Percentiles rank a stretch among this genome's conserved stretches.
phyloP scores from a whole-genome alignment of 1,140 invertebrate species.

The Drosophila cardini region DNA sequence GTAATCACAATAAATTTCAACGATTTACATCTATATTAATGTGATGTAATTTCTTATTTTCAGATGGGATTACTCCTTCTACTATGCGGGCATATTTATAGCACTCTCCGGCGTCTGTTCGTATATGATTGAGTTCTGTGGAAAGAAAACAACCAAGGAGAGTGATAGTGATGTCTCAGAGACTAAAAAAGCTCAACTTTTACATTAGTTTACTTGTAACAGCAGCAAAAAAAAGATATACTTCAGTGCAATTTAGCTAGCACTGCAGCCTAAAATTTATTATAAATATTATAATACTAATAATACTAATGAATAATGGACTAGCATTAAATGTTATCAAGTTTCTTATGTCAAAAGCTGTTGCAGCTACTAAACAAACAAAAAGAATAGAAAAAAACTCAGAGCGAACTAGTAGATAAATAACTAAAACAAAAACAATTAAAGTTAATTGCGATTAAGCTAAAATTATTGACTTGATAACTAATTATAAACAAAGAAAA shows the following conservation, averaged over 20 bases:
- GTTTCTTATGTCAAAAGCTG: conserved; percentile 78
- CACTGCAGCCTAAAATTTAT: conserved; percentile 40
- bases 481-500: conserved; percentile 38
- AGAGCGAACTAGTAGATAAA: conserved; percentile 70
- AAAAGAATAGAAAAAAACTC: conserved; percentile 38
- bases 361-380: conserved; percentile 56
- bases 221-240: conserved; percentile 16
- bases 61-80: conserved; percentile 88
- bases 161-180: conserved; percentile 83
- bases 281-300: conserved; percentile 9
- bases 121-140: conserved; percentile 79
- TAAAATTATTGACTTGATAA: conserved; percentile 50
- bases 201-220: conserved; percentile 70
- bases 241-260: conserved; percentile 49
- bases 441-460: conserved; percentile 42
- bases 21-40: background rate
- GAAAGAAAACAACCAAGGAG: conserved; percentile 72
- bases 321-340: conserved; percentile 77
- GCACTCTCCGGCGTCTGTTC: conserved; percentile 91
- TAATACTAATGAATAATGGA: conserved; percentile 37
- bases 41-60: background rate
- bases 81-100: conserved; percentile 93
- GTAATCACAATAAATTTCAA: background rate
- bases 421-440: conserved; percentile 43
- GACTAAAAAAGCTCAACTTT: conserved; percentile 82